These are phyloP conservation scores for Craseonycteris thonglongyai DNA, from an alignment of 2,113 vertebrate genomes.

Conservation along the genomic window DNA sequence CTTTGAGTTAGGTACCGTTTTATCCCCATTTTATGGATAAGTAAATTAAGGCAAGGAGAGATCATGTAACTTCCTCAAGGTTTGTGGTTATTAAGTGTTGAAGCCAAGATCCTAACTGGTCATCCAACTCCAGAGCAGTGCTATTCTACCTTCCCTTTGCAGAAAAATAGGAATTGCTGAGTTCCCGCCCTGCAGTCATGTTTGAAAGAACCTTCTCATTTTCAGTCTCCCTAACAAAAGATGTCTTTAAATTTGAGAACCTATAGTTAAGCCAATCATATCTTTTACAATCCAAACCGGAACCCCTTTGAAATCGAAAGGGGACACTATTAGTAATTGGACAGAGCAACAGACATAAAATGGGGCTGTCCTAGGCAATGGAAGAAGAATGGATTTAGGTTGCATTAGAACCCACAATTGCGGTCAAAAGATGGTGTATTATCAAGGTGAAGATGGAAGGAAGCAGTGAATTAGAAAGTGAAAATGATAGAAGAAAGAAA, in stretches of 20 bases:
- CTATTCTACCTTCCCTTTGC: neutral
- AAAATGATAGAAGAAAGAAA: neutral
- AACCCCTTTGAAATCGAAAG: neutral
- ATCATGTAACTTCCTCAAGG: neutral
- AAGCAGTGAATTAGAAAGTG: neutral
- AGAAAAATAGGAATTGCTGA: neutral
- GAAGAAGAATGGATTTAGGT: neutral
- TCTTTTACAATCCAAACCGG: neutral
- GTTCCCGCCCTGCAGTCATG: neutral
- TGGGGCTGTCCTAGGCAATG: neutral
- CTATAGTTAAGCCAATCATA: neutral
- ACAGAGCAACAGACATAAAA: neutral
- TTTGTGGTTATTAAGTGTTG: neutral
- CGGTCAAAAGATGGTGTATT: neutral
- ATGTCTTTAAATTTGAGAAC: constrained; percentile 12
- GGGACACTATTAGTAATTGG: neutral
- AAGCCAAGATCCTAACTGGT: neutral
- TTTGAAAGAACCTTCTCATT: constrained; percentile 23
- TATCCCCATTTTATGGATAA: neutral
- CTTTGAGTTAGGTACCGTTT: neutral
- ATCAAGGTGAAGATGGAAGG: neutral
- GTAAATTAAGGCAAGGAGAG: neutral
- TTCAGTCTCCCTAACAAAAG: neutral
- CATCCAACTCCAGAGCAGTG: neutral
- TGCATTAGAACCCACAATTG: neutral